Percentiles rank a stretch among this genome's conserved stretches.
Conservation (phyloP, 2,113 vertebrate genomes). For the Callithrix jacchus region DNA sequence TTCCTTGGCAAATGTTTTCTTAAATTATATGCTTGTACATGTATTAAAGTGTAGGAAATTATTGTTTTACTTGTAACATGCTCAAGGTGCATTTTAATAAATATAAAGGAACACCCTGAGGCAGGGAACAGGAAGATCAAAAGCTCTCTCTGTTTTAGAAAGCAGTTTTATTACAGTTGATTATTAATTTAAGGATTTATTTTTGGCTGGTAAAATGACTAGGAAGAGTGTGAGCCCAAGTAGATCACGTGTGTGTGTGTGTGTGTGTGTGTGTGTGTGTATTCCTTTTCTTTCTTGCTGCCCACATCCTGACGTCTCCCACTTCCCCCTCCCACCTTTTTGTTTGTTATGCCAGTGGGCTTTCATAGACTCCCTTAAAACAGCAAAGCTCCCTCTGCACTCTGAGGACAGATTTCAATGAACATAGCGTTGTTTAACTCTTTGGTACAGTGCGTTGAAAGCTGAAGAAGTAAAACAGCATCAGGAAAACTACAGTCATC, state of each 20-base stretch:
- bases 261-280: neutral
- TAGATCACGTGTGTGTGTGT: neutral
- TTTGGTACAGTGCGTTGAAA: constrained; percentile 60
- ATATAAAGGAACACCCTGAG: constrained; percentile 69
- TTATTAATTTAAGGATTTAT: constrained; percentile 78
- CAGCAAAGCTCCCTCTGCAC: constrained; percentile 72
- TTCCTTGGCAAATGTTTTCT: constrained; percentile 76
- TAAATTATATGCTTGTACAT: constrained; percentile 77
- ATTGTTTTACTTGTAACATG: constrained; percentile 81
- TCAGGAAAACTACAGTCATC: neutral
- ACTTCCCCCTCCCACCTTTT: neutral
- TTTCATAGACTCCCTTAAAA: constrained; percentile 48
- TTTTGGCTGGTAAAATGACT: constrained; percentile 65
- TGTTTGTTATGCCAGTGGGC: constrained; percentile 54
- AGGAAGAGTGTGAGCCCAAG: constrained; percentile 41
- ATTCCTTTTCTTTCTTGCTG: constrained; percentile 11
- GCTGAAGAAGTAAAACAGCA: neutral
- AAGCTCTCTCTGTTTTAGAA: constrained; percentile 76
- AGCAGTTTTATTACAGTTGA: constrained; percentile 71
- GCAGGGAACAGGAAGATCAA: constrained; percentile 77
- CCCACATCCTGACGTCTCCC: constrained; percentile 32
- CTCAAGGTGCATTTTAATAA: constrained; percentile 65
- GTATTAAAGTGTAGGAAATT: constrained; percentile 80
- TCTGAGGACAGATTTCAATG: constrained; percentile 71
- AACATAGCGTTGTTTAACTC: constrained; percentile 81